Base-by-base conservation (phyloP, 2,797 vertebrate genomes). In the Gobio occitaniae region DNA sequence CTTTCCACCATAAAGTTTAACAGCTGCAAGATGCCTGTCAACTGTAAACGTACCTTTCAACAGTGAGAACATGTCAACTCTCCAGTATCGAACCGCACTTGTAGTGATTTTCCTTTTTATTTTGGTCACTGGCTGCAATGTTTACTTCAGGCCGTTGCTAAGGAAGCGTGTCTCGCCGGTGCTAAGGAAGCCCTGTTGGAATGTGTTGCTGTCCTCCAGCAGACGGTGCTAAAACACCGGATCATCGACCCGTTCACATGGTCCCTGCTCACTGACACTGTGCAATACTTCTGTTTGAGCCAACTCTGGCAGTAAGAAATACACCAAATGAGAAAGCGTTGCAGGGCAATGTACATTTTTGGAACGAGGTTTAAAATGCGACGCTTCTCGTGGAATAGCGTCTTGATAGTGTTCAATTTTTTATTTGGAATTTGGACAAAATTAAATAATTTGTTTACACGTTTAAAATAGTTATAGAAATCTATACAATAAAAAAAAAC, bases 81-180 rank as follows among this genome's bases (percentile, higher is more conserved):
- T 72, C 44, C 47, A 54, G 79, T 52, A 69, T 59, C 17, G 65
- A 70, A 59, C 70, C 12, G 19, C 29, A 25, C 52, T 78, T 84
- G n/a, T 76, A 29, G 16, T 70, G 59, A 76, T 69, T 78, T 78
- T 25, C 48, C 41, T 54, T 68, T 70, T 84, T 66, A 78, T 19
- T 32, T 76, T 13, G 44, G 81, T 44, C 59, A 11, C 65, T n/a
- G n/a, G n/a, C n/a, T 48, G 86, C 59, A 71, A 47, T 91, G 93
- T 94, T 92, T 90, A 85, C 81, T 85, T 86, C 77, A 78, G 50
- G n/a, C 21, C 13, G 93, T 93, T 72, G 90, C 93, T 90, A 92
- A 81, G 89, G 88, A 90, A 89, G 70, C 52, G 61, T 56, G 80
- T 29, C 25, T 52, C 32, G 68, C 16, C 36, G 86, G 82, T 87